phyloP scores from a whole-genome alignment of 2,797 vertebrate species.

The Philypnodon macrostomus region DNA sequence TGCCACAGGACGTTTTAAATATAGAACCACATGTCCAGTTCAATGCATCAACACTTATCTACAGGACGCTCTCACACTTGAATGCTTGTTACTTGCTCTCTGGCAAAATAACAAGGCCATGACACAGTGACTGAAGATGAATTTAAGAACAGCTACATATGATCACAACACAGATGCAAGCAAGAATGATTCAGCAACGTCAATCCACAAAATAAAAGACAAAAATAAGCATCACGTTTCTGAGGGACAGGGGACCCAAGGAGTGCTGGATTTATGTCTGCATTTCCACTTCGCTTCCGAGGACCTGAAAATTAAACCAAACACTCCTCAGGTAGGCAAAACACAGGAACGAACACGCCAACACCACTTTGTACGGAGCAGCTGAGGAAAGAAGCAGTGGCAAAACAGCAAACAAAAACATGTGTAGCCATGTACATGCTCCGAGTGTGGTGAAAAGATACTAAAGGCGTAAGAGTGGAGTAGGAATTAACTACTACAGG shows the following conservation, averaged over 20 bases:
- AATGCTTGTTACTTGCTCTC: slow-evolving; percentile 55
- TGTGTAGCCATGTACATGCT: slow-evolving; percentile 42
- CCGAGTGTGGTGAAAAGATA: slow-evolving; percentile 12
- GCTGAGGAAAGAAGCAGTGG: slow-evolving; percentile 49
- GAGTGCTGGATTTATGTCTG: slow-evolving; percentile 75
- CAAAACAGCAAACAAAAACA: slow-evolving; percentile 38
- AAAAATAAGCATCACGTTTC: slow-evolving; percentile 67
- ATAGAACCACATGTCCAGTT: slow-evolving; percentile 57
- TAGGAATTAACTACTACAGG: too few species aligned
- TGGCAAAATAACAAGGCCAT: slow-evolving; percentile 52
- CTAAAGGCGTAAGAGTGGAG: slow-evolving; percentile 8
- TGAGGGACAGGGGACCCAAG: slow-evolving; percentile 66
- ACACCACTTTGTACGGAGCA: slow-evolving; percentile 21
- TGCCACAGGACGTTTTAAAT: slow-evolving; percentile 1
- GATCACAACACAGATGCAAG: slow-evolving; percentile 56
- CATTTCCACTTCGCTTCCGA: slow-evolving; percentile 67
- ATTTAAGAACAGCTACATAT: slow-evolving; percentile 30
- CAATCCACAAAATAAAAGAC: slow-evolving; percentile 46
- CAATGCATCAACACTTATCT: slow-evolving; percentile 57
- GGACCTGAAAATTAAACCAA: slow-evolving; percentile 77
- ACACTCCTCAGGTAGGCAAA: slow-evolving; percentile 67
- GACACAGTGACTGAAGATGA: slow-evolving; percentile 18
- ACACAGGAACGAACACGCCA: slow-evolving; percentile 31
- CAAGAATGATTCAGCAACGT: slow-evolving; percentile 49
- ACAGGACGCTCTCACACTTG: slow-evolving; percentile 27